These are phyloP conservation scores for Montipora capricornis DNA, from an alignment of 64 coral and sea anemone genomes.

Conservation along the genomic window DNA sequence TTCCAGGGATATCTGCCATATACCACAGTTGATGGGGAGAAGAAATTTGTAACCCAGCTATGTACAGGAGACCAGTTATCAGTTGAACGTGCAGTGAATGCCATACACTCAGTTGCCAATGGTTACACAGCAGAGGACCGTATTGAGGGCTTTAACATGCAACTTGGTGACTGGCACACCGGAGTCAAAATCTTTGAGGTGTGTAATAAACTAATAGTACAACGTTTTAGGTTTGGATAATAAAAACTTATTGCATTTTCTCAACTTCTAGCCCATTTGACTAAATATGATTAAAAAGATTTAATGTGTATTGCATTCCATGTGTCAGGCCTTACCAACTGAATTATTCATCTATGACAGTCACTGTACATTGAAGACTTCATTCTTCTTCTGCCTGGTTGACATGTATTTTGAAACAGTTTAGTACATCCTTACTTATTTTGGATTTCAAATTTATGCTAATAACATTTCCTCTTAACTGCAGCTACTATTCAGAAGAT, in stretches of 20 bases:
- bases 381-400: not conserved
- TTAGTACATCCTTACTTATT: no score
- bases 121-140: not conserved
- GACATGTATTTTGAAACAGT: not conserved
- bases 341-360: no score
- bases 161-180: not conserved
- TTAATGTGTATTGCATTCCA: no score
- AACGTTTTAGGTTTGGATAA: not conserved
- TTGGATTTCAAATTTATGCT: no score
- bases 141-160: not conserved
- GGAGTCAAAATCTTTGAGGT: not conserved
- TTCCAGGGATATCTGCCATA: slow-evolving; percentile 10
- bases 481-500: slow-evolving; percentile 42
- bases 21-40: not conserved
- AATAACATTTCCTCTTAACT: not conserved
- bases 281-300: not conserved
- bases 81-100: not conserved
- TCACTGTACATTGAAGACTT: no score
- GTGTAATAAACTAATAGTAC: not conserved
- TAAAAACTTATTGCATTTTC: not conserved
- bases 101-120: not conserved
- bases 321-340: no score
- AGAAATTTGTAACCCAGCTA: not conserved
- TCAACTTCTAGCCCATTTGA: not conserved
- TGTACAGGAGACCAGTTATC: not conserved